Evolutionary conservation across 2,113 vertebrate species (phyloP), one percentile per base, ranked within the genome.

Genomic region (Eretmochelys imbricata): DNA sequence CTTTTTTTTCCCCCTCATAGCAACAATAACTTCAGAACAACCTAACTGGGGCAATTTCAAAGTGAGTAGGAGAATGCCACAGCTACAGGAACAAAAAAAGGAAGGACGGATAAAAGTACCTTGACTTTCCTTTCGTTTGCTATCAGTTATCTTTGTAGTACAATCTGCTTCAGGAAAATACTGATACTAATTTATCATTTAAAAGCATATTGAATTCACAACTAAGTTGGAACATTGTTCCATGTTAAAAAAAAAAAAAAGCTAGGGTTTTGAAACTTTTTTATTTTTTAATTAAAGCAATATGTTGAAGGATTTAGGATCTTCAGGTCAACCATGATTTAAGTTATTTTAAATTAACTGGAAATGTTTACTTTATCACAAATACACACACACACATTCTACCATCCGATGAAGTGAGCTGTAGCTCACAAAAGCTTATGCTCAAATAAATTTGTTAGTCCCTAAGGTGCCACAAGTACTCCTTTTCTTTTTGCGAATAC

Each of bases 1-100:
- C 29, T 57, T 80, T 89, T 89, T 29, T 31, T 48, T 49, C 62
- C 4, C 51, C 79, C 42, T 50, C 53, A n/a, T 1, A 95, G 85
- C 82, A 93, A 87, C 80, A 91, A 14, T 88, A 94, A 94, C 91
- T 94, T 93, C 92, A 97, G 88, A 92, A 76, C 93, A 95, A 62
- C 76, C 19, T 89, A 96, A 92, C 29, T 48, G 82, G 35, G 87
- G 80, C 65, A 89, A 89, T 97, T 94, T 95, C 96, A 96, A 94
- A 97, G 94, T 1, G 54, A 55, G 51, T 35, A 90, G 87, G 53
- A 97, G 79, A 94, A 86, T 25, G 79, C 42, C 38, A 72, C 62
- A 82, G 88, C 16, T 10, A 57, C 91, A 89, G 91, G 53, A 84
- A 65, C 86, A 79, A 13, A 82, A 51, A 91, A 38, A 84, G 1